Conservation (phyloP, 2,113 vertebrate genomes). For the Morone saxatilis region DNA sequence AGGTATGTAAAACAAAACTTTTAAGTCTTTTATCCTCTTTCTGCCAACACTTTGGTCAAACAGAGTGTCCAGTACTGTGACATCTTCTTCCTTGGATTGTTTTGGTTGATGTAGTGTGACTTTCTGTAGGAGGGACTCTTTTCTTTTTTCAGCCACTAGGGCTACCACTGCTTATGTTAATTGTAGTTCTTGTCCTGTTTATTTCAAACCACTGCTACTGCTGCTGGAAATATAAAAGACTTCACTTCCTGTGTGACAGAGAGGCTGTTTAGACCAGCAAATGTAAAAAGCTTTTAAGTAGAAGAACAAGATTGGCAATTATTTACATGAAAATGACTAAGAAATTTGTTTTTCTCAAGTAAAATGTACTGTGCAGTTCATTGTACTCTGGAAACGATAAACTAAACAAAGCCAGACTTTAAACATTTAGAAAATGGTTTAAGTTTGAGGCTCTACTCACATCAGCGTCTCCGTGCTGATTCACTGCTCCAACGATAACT, state of each 20-base stretch:
- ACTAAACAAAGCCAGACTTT: conserved; percentile 1
- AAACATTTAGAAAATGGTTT: conserved; percentile 27
- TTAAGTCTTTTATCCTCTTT: neutral
- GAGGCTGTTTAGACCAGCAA: neutral
- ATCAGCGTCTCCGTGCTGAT: conserved; percentile 27
- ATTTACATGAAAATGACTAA: neutral
- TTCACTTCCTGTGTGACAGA: conserved; percentile 20
- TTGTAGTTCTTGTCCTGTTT: conserved; percentile 1
- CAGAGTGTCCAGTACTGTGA: neutral
- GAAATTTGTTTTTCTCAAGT: conserved; percentile 1
- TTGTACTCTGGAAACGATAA: conserved; percentile 14
- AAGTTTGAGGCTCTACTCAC: conserved; percentile 14
- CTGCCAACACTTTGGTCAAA: neutral
- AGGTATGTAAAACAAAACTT: conserved; percentile 4
- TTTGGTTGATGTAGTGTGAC: conserved; percentile 13
- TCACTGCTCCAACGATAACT: conserved; percentile 26
- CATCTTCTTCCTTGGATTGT: conserved; percentile 11
- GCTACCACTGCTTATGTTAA: neutral
- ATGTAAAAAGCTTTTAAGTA: conserved; percentile 8
- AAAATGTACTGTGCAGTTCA: neutral
- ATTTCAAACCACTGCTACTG: conserved; percentile 9
- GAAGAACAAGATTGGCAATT: neutral
- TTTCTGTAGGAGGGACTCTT: conserved; percentile 12
- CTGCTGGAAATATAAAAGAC: conserved; percentile 18
- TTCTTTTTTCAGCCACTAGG: conserved; percentile 21